phyloP scores from a whole-genome alignment of 35 echinoderm and acorn worm genomes.

The Ophiothrix spiculata region DNA sequence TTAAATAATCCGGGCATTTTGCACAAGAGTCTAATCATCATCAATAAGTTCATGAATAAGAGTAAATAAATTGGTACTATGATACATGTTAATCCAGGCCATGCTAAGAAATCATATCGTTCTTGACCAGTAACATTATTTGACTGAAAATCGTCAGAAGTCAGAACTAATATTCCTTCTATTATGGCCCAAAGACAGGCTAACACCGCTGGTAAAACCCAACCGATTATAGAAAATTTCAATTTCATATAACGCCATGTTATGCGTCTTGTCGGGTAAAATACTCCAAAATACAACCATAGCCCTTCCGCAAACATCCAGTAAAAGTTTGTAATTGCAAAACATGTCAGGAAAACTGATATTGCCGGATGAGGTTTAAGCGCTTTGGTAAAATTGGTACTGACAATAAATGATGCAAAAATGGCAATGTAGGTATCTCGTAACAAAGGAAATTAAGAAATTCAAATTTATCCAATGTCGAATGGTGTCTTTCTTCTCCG shows the following conservation, averaged over 20 bases:
- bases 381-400: background rate
- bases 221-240: background rate
- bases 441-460: background rate
- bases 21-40: too few species aligned
- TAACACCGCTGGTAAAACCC: background rate
- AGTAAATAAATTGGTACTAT: too few species aligned
- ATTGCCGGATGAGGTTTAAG: background rate
- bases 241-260: background rate
- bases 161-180: background rate
- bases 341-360: background rate
- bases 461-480: slow-evolving; percentile 7
- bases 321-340: background rate
- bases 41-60: too few species aligned
- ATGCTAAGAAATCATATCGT: too few species aligned
- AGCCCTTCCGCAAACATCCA: slow-evolving; percentile 2
- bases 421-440: background rate
- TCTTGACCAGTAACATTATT: too few species aligned
- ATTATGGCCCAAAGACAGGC: background rate
- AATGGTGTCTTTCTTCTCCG: background rate
- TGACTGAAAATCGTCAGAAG: too few species aligned
- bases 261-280: background rate
- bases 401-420: background rate
- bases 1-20: too few species aligned
- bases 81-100: too few species aligned
- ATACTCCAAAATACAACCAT: background rate